Base-by-base conservation (phyloP, 2,113 vertebrate genomes). In the Nycticryphes semicollaris region DNA sequence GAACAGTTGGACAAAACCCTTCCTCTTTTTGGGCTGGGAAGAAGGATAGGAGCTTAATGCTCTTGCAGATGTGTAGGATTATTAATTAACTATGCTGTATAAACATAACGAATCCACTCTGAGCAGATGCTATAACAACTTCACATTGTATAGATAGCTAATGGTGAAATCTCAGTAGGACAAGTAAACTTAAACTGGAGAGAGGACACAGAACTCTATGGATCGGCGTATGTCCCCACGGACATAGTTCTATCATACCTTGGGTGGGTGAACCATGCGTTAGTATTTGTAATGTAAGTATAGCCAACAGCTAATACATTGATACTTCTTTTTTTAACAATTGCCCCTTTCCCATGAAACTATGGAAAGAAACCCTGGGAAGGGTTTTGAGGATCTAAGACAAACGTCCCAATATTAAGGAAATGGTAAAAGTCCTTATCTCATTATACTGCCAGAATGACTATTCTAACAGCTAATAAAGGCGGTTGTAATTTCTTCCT, bases 401-500 rank as follows among this genome's bases (percentile, higher is more conserved):
- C 39, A 76, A 60, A 56, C 25, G 50, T 74, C 82, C 84, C 77
- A 53, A 28, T 92, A 78, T 82, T 90, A 87, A 63, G 51, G 57
- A 83, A 62, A 62, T 77, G 63, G 39, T 70, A 48, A 37, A 67
- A 85, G 14, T 59, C 47, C 45, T 64, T 75, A 39, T 74, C 76
- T 97, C 35, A 30, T 93, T 96, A 83, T 30, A n/a, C 45, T 84
- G 66, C 64, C 9, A 14, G 66, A 82, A 90, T 92, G 60, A 51
- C 62, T 87, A 39, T 51, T 74, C 50, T 67, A 93, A 72, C 69
- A 90, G 51, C 82, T 95, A 60, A 91, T 97, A 96, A 96, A 59
- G 33, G 69, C 48, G 84, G 43, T 68, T 94, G 76, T 95, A 94
- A 97, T 97, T 97, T 97, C 67, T 91, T 96, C 94, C 86, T 96